Evolutionary conservation across 2,113 vertebrate genomes (phyloP).

Genomic region (Rynchops niger): DNA sequence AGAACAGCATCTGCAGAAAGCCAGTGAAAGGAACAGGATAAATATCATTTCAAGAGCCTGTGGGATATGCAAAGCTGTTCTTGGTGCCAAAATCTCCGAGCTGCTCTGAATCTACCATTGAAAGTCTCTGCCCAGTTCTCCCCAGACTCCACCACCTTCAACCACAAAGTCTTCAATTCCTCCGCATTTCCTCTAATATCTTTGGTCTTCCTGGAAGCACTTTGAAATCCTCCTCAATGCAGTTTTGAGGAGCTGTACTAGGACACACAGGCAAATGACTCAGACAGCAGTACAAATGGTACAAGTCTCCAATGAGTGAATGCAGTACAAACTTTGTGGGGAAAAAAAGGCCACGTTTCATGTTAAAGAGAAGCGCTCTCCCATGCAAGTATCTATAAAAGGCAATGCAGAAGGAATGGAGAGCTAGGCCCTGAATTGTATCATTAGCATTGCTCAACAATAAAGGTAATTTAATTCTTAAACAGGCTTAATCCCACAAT

Average conservation of each 20-base stretch:
- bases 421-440: background rate
- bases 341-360: background rate
- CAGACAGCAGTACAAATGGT: background rate
- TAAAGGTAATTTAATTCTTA: slow-evolving; percentile 5
- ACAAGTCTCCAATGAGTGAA: background rate
- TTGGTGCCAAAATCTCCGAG: background rate
- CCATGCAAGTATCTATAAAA: background rate
- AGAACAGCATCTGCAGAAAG: background rate
- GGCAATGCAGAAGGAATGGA: background rate
- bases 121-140: background rate
- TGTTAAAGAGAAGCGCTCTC: background rate
- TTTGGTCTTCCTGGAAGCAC: background rate
- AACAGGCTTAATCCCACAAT: background rate
- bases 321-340: background rate
- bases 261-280: background rate
- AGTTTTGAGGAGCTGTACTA: background rate
- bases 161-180: background rate
- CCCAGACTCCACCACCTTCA: background rate
- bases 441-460: background rate
- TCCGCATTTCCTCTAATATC: background rate
- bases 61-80: background rate
- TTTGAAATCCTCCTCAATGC: background rate
- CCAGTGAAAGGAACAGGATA: background rate
- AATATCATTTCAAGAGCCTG: background rate
- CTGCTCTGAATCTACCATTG: background rate